Percentiles rank a stretch among this genome's conserved stretches.
Evolutionary conservation across 2,797 vertebrate genomes (phyloP).

Genomic region (Hypotaenidia philippensis): DNA sequence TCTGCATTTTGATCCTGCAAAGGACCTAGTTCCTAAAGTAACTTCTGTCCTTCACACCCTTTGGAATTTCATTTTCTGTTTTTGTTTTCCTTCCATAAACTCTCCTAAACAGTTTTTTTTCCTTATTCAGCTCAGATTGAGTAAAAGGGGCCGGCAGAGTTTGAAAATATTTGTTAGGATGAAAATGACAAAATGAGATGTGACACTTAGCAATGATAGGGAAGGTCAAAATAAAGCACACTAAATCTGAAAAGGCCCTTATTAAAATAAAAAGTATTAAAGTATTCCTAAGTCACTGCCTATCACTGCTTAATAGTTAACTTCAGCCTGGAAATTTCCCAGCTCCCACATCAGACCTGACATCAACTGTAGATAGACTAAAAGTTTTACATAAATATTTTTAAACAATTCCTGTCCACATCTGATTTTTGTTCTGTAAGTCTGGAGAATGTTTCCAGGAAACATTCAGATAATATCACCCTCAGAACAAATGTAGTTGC

Average conservation of each 20-base stretch:
- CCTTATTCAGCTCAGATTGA: background rate
- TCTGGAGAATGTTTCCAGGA: background rate
- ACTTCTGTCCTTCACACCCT: background rate
- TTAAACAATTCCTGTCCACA: background rate
- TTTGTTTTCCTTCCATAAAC: background rate
- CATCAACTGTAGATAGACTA: background rate
- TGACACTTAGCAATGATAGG: background rate
- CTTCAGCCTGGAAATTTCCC: background rate
- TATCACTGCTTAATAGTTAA: background rate
- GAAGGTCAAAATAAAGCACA: background rate
- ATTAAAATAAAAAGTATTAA: background rate
- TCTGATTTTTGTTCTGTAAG: background rate
- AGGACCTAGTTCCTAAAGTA: rapidly evolving
- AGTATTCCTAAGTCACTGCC: background rate
- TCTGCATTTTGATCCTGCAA: background rate
- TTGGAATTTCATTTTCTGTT: background rate
- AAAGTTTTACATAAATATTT: background rate
- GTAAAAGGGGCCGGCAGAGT: background rate
- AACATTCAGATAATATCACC: background rate
- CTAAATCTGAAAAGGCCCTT: background rate
- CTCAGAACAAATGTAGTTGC: background rate
- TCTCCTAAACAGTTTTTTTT: background rate
- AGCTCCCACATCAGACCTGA: background rate
- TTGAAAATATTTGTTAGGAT: background rate
- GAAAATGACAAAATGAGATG: background rate